phyloP scores from a whole-genome alignment of 2,113 vertebrate genomes.

The Xiphorhynchus elegans region DNA sequence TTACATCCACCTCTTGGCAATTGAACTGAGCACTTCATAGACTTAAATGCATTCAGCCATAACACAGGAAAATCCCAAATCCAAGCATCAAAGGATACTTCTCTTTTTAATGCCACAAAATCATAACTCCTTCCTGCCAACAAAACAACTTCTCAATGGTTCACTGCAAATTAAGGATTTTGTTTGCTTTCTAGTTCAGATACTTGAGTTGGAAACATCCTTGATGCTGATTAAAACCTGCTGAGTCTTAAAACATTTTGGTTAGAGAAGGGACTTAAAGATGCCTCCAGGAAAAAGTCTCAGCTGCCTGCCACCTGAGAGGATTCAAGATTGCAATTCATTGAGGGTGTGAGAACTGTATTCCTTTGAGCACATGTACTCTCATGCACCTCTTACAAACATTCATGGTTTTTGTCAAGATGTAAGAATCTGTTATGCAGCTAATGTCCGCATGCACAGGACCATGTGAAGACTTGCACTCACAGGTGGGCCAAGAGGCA shows the following conservation, averaged over 20 bases:
- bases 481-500: not conserved
- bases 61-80: constrained; percentile 1
- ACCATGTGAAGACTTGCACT: not conserved
- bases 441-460: not conserved
- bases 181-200: constrained; percentile 1
- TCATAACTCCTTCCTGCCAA: not conserved
- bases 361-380: not conserved
- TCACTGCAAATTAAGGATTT: not conserved
- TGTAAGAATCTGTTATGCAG: not conserved
- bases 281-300: not conserved
- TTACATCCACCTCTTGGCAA: not conserved
- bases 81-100: not conserved
- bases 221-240: constrained; percentile 28
- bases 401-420: not conserved
- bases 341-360: not conserved
- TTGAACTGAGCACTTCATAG: not conserved
- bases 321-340: not conserved
- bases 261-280: not conserved
- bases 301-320: constrained; percentile 41
- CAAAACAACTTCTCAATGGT: not conserved
- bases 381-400: not conserved
- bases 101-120: not conserved
- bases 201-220: constrained; percentile 7
- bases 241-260: not conserved
- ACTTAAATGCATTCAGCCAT: not conserved